Evolutionary conservation across 2,888 invertebrate species (phyloP).

Genomic region (Arrhopalites spinosus): DNA sequence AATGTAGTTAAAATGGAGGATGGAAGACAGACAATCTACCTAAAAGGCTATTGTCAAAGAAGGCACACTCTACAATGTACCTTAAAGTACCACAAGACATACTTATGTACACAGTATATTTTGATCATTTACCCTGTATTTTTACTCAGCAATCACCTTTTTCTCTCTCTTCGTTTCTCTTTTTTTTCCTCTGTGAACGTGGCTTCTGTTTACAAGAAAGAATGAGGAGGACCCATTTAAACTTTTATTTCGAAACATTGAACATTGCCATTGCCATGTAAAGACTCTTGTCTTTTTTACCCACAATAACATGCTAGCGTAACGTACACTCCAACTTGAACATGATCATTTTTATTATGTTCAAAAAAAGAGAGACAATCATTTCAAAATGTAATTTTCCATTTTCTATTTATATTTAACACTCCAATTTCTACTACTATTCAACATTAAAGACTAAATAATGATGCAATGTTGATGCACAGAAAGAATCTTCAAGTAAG

Average conservation of each 20-base stretch:
- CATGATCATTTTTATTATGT: too few species aligned
- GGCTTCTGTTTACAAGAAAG: neutral
- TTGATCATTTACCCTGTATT: neutral
- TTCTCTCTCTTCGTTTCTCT: too few species aligned
- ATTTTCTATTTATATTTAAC: too few species aligned
- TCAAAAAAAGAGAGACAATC: too few species aligned
- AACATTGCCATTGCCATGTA: neutral
- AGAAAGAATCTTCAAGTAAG: too few species aligned
- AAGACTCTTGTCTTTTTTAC: neutral
- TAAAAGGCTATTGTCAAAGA: slow-evolving; percentile 18
- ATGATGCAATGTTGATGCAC: too few species aligned
- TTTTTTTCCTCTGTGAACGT: too few species aligned
- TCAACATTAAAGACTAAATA: too few species aligned
- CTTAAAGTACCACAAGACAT: neutral
- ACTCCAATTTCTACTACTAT: too few species aligned
- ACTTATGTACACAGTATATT: neutral
- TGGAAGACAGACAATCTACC: slow-evolving; percentile 22
- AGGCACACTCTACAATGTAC: neutral
- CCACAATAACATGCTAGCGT: too few species aligned
- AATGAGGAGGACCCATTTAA: neutral
- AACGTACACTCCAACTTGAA: too few species aligned
- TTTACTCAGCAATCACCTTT: neutral
- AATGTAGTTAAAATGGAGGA: slow-evolving; percentile 10
- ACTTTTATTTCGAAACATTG: neutral
- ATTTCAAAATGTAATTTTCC: too few species aligned